Percentiles rank a stretch among this genome's conserved stretches.
Evolutionary conservation across 2,888 invertebrate genomes (phyloP).

Genomic region (Laspeyria flexula): DNA sequence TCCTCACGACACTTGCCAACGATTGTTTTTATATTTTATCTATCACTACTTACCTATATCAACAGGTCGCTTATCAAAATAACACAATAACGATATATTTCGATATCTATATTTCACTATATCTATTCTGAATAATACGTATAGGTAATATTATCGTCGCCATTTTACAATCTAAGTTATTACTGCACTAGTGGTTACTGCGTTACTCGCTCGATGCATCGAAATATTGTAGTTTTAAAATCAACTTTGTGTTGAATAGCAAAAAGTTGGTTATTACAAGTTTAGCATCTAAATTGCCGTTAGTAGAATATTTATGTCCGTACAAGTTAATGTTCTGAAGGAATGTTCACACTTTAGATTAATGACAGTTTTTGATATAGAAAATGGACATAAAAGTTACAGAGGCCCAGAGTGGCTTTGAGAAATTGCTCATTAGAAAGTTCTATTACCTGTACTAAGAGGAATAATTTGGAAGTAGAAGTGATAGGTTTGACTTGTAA

Average conservation of each 20-base stretch:
- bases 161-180: slow-evolving; percentile 26
- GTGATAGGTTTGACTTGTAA: too few relatives aligned
- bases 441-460: slow-evolving; percentile 6
- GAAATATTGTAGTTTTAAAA: slow-evolving; percentile 7
- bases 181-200: slow-evolving; percentile 18
- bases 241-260: slow-evolving; percentile 13
- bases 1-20: slow-evolving; percentile 38
- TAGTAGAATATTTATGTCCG: slow-evolving; percentile 21
- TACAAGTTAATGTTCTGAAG: slow-evolving; percentile 17
- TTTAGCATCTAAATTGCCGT: slow-evolving; percentile 7
- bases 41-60: slow-evolving; percentile 22
- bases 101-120: slow-evolving; percentile 6
- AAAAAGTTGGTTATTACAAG: slow-evolving; percentile 14
- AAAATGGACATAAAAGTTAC: slow-evolving; percentile 10
- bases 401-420: not conserved
- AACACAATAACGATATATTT: slow-evolving; percentile 12
- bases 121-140: not conserved
- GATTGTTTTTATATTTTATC: slow-evolving; percentile 4
- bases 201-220: slow-evolving; percentile 19
- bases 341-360: slow-evolving; percentile 9
- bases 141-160: slow-evolving; percentile 8
- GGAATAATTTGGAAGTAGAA: not conserved
- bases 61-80: slow-evolving; percentile 22
- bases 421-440: slow-evolving; percentile 18
- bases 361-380: slow-evolving; percentile 11